Base-by-base conservation (phyloP, 2,888 invertebrate genomes). In the Anthrax anthrax region DNA sequence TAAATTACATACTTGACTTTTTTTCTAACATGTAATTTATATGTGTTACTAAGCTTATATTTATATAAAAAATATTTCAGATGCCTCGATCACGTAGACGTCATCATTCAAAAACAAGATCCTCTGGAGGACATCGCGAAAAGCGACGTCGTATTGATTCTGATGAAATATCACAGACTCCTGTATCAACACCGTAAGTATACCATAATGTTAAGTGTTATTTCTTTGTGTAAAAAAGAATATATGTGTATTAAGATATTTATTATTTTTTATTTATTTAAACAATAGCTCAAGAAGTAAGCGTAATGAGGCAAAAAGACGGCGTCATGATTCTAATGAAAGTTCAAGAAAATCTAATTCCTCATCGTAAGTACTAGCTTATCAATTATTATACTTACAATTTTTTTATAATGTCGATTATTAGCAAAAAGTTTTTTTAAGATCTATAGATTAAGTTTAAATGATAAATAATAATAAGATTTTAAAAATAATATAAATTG, bases 71-170 rank as follows among this genome's bases (percentile, higher is more conserved):
- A 17, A 34, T 39, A 10, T 69, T 67, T 47, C 72, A 86, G 86
- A 86, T 86, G 86, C 86, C 86, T 62, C 80, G 84, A 58, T 81
- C 81, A 54, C 77, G 84, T 58, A 81, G 86, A 73, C 81, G 84
- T 71, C 83, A 84, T 65, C 81, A 84, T 62, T 78, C 79, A 50
- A 65, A 77, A 43, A 78, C 76, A 53, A 71, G 75, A 55, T 63
- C 68, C 51, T 64, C 68, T 40, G 62, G 58, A 51, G 64, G 57
- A 52, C 60, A 62, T 51, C 59, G 65, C 54, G 69, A 78, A 52
- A 86, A 86, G 66, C 72, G 84, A 52, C 75, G 84, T 54, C 79
- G 83, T 55, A 72, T 84, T 40, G 84, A 84, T 52, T 69, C 70
- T 43, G 73, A 73, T 58, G 78, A 77, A 51, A n/a, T 40, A 23